phyloP scores from a whole-genome alignment of 2,797 vertebrate species.

The Pteropus rufus region DNA sequence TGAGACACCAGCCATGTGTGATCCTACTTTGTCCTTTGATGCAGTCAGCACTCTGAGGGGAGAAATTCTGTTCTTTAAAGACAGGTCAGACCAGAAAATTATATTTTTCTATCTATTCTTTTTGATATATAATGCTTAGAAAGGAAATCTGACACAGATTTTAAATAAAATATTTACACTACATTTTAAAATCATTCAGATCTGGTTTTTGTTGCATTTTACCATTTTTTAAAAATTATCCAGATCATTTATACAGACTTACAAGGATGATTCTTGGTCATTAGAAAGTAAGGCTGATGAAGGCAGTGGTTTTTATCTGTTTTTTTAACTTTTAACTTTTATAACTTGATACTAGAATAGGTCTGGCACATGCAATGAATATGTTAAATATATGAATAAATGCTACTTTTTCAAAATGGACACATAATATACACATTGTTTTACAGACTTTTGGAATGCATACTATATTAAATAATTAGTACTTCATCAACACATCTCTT shows the following conservation, averaged over 20 bases:
- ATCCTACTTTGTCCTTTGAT: constrained; percentile 84
- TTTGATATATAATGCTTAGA: not conserved
- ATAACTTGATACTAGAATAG: not conserved
- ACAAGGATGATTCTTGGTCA: not conserved
- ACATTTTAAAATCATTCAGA: not conserved
- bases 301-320: not conserved
- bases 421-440: not conserved
- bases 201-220: not conserved
- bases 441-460: not conserved
- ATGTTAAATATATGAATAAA: too few species aligned
- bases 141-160: not conserved
- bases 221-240: not conserved
- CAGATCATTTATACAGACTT: not conserved
- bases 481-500: not conserved
- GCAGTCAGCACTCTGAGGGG: constrained; percentile 85
- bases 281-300: not conserved
- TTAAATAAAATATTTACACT: not conserved
- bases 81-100: constrained; percentile 78
- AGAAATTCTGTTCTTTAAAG: constrained; percentile 90
- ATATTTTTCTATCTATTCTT: not conserved
- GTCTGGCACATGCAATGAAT: not conserved
- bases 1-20: constrained; percentile 72
- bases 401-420: not conserved
- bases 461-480: not conserved
- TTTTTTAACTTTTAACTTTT: not conserved